phyloP scores from a whole-genome alignment of 2,797 vertebrate genomes.

The Antrozous pallidus region DNA sequence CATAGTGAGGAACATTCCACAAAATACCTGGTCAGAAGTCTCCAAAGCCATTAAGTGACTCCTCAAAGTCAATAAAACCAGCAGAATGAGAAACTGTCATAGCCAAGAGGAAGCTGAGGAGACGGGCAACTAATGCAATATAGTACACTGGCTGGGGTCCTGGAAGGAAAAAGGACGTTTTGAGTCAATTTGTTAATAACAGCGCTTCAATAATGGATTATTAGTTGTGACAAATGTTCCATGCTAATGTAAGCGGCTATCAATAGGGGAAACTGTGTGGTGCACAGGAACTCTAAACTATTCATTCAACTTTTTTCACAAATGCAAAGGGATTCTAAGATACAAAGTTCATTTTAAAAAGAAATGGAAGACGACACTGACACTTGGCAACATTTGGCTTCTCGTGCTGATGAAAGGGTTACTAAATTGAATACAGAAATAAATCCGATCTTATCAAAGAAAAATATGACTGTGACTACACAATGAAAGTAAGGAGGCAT shows the following conservation, averaged over 20 bases:
- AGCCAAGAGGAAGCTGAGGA: not conserved
- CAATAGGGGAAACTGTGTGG: not conserved
- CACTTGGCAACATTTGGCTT: not conserved
- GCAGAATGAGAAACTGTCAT: no score
- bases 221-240: not conserved
- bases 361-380: not conserved
- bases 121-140: not conserved
- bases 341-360: not conserved
- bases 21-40: not conserved
- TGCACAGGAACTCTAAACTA: not conserved
- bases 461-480: not conserved
- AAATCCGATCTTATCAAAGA: not conserved
- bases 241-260: not conserved
- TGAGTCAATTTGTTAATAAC: not conserved
- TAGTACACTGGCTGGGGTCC: no score
- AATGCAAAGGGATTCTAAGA: not conserved
- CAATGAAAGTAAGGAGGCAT: not conserved
- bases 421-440: not conserved
- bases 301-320: not conserved
- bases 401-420: not conserved
- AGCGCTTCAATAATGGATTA: not conserved
- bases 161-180: not conserved
- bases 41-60: not conserved
- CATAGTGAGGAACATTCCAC: not conserved
- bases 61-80: not conserved